Percentiles rank a stretch among this genome's conserved stretches.
Conservation (phyloP, 2,888 invertebrate genomes). For the Aelia acuminata region DNA sequence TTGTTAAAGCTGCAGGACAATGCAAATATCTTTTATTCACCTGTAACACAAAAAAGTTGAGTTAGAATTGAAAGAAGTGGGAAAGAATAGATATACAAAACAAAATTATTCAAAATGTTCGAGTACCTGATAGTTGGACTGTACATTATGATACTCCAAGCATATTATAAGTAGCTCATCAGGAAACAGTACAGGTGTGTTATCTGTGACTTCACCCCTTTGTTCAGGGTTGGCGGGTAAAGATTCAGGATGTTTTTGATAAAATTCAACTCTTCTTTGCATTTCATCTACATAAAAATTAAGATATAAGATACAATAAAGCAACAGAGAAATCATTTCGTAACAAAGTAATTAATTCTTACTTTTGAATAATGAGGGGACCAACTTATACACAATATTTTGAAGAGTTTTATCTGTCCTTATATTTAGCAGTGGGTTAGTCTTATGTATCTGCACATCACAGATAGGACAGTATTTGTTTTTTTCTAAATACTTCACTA, state of each 20-base stretch:
- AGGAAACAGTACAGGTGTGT: constrained; percentile 76
- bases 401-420: constrained; percentile 89
- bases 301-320: neutral
- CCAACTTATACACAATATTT: constrained; percentile 95
- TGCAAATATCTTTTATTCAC: constrained; percentile 76
- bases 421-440: constrained; percentile 88
- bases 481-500: constrained; percentile 88
- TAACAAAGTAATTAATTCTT: constrained; percentile 52
- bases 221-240: constrained; percentile 69
- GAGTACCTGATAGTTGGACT: constrained; percentile 62
- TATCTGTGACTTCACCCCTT: constrained; percentile 72
- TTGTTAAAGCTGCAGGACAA: constrained; percentile 92
- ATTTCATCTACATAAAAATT: constrained; percentile 75
- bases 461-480: constrained; percentile 94
- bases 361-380: constrained; percentile 89
- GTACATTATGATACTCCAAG: constrained; percentile 69
- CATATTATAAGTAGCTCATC: constrained; percentile 79
- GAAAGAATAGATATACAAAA: neutral
- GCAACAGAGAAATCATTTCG: neutral
- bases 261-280: constrained; percentile 87
- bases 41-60: neutral
- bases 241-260: constrained; percentile 78
- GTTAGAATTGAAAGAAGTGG: neutral
- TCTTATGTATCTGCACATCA: constrained; percentile 94
- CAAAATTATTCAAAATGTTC: neutral